Percentiles rank a stretch among this genome's conserved stretches.
Evolutionary conservation across 2,113 vertebrate genomes (phyloP).

Genomic region (Dunckerocampus dactyliophorus): DNA sequence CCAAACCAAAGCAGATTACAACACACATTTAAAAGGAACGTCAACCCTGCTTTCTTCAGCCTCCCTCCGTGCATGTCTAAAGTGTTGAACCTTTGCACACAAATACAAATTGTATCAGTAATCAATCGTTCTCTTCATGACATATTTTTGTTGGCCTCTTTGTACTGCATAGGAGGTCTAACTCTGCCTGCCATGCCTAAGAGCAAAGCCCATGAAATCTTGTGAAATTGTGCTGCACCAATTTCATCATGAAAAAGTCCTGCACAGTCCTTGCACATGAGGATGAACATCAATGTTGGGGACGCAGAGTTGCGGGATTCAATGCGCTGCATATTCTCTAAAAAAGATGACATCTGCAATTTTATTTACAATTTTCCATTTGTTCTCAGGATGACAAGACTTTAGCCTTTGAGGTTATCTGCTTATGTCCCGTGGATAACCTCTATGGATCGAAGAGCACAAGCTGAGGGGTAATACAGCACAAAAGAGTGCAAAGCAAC

Average conservation of each 20-base stretch:
- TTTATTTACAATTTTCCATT: constrained; percentile 21
- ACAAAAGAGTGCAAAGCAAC: constrained; percentile 18
- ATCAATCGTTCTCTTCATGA: constrained; percentile 20
- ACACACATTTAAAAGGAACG: constrained; percentile 17
- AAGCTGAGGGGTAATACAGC: constrained; percentile 14
- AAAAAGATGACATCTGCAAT: constrained; percentile 20
- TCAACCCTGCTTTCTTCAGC: constrained; percentile 24
- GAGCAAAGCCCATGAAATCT: constrained; percentile 14
- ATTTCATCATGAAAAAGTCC: constrained; percentile 24
- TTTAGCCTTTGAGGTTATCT: constrained; percentile 20
- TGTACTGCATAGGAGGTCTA: constrained; percentile 22
- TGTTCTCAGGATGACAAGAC: constrained; percentile 25
- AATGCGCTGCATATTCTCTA: constrained; percentile 14
- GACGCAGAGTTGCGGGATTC: constrained; percentile 10
- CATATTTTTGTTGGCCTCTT: constrained; percentile 29
- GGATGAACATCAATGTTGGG: constrained; percentile 29
- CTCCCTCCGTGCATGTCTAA: constrained; percentile 7
- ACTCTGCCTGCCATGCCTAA: constrained; percentile 6
- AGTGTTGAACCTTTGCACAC: constrained; percentile 13
- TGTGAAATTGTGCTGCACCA: constrained; percentile 31
- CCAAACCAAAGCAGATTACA: constrained; percentile 44
- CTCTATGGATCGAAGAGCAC: constrained; percentile 3
- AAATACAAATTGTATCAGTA: constrained; percentile 32
- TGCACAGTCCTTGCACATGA: constrained; percentile 18
- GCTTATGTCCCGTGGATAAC: constrained; percentile 21